Evolutionary conservation across 1,140 invertebrate genomes (phyloP).

Genomic region (Trichogramma pretiosum): DNA sequence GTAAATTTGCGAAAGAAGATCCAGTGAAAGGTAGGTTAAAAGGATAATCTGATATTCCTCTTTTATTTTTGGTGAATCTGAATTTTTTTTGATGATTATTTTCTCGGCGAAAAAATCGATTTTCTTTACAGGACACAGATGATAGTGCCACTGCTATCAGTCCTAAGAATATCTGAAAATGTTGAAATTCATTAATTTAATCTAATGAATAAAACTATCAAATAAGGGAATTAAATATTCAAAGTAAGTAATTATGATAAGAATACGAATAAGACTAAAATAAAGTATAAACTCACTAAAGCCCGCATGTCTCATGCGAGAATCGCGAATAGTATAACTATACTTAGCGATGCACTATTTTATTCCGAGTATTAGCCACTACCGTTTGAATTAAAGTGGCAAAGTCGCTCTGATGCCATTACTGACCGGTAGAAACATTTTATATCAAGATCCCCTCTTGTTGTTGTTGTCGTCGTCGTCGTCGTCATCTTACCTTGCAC

Average conservation of each 20-base stretch:
- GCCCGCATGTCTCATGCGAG: constrained; percentile 30
- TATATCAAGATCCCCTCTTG: constrained; percentile 44
- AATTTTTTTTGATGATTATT: neutral
- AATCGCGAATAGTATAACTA: no score
- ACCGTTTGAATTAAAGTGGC: constrained; percentile 29
- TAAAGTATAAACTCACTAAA: constrained; percentile 30
- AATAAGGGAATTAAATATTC: neutral
- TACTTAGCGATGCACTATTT: no score
- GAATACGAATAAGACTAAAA: neutral
- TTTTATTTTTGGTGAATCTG: constrained; percentile 31
- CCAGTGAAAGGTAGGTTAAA: constrained; percentile 22
- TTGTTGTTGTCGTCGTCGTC: neutral
- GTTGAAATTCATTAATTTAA: constrained; percentile 7
- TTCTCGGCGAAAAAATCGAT: neutral
- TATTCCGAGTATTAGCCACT: constrained; percentile 19
- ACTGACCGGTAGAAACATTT: constrained; percentile 41
- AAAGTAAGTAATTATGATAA: neutral
- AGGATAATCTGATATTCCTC: constrained; percentile 31
- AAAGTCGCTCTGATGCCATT: constrained; percentile 38
- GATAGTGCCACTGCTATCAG: constrained; percentile 22
- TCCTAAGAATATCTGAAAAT: constrained; percentile 29
- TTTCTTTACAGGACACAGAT: constrained; percentile 23
- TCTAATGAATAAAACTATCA: neutral
- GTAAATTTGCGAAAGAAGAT: constrained; percentile 18
- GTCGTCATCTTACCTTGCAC: neutral